Evolutionary conservation across 2,113 vertebrate species (phyloP).

Genomic region (Prochilodus magdalenae): DNA sequence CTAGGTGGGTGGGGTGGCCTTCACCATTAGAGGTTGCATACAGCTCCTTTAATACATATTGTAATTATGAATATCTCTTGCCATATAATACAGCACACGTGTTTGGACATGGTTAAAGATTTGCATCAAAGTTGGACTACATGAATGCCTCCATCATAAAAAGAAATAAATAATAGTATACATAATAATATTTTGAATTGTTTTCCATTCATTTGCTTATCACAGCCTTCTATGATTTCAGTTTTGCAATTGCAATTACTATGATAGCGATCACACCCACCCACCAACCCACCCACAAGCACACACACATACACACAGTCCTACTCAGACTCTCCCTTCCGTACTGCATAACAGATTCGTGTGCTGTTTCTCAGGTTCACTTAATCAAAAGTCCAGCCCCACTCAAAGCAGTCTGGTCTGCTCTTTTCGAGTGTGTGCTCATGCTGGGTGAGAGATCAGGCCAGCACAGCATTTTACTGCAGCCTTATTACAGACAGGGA

Average conservation of each 20-base stretch:
- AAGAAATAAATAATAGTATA: no score
- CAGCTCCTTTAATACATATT: no score
- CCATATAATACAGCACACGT: no score
- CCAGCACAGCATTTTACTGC: neutral
- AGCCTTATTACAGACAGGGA: slow-evolving; percentile 1
- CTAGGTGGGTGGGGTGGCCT: no score
- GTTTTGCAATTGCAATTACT: no score
- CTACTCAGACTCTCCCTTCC: neutral
- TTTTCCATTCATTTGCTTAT: no score
- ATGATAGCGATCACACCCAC: neutral
- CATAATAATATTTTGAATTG: no score
- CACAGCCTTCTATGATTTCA: no score
- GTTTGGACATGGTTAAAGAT: no score
- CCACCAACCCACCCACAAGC: neutral
- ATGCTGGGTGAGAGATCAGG: neutral
- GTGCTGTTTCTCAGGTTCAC: neutral
- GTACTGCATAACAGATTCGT: neutral
- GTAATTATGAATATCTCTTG: no score
- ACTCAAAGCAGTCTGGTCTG: neutral
- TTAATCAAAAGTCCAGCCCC: neutral
- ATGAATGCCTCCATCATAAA: neutral
- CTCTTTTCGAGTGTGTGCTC: neutral
- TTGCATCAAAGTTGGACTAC: neutral
- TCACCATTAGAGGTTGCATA: no score
- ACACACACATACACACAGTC: neutral